Evolutionary conservation across 2,888 invertebrate genomes (phyloP).

Genomic region (Tetragonisca angustula): DNA sequence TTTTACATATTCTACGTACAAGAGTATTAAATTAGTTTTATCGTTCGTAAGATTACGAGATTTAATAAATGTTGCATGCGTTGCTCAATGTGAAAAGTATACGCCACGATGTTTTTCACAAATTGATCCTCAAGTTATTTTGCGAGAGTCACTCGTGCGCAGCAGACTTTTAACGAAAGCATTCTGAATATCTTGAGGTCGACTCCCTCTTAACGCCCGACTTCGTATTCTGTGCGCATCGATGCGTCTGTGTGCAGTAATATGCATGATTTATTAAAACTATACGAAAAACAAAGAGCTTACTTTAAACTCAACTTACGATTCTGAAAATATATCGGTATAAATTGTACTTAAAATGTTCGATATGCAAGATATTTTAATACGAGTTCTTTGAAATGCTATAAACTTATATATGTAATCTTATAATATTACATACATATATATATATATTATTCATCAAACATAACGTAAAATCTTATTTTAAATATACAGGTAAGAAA

Average conservation of each 20-base stretch:
- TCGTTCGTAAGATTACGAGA: no score
- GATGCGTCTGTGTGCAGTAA: background rate
- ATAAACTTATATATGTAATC: background rate
- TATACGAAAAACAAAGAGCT: background rate
- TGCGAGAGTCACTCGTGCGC: background rate
- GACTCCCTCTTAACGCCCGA: background rate
- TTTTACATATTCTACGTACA: no score
- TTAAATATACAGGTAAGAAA: background rate
- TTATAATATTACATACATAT: no score
- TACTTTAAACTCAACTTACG: no score
- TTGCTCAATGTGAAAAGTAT: background rate
- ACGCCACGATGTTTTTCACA: background rate
- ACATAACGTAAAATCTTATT: background rate
- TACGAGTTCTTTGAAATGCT: background rate
- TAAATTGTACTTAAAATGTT: background rate
- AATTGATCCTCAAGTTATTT: background rate
- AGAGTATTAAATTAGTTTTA: no score
- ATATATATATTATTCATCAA: background rate
- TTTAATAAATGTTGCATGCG: no score
- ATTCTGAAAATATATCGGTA: background rate
- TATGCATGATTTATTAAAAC: background rate
- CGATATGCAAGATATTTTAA: background rate
- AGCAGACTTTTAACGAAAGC: background rate
- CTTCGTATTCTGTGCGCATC: background rate
- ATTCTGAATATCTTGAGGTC: background rate